Evolutionary conservation across 2,797 vertebrate species (phyloP), one percentile per base, ranked within the genome.

Genomic region (Martes flavigula): DNA sequence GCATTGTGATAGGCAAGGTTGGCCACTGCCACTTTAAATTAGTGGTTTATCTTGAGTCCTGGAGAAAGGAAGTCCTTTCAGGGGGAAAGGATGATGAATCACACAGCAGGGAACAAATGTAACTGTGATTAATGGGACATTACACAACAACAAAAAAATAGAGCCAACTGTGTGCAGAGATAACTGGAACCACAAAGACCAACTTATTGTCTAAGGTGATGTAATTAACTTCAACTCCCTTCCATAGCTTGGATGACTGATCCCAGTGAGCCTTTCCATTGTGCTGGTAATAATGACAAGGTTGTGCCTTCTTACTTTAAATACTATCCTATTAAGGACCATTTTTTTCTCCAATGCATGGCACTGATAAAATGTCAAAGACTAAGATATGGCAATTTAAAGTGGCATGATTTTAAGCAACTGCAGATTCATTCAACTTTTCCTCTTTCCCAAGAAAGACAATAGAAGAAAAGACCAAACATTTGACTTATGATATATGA

Each of bases 51-150:
- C 98, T 98, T 72, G 98, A 99, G 98, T 97, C 97, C 96, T 98
- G 97, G 98, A 98, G 98, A 98, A 98, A 97, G 93, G 97, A 98
- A 98, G 97, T 94, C 97, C 96, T 98, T 98, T 96, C 0, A 79
- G 0, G 89, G 98, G 96, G 98, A 96, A 97, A 98, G 97, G 96
- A 98, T 99, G 99, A 99, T 99, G 99, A 99, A 99, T 99, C 98
- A 98, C 99, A 99, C 98, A 98, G 99, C 99, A 99, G 98, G 98
- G 98, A 98, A 98, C 98, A 98, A 98, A 99, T 99, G 99, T 98
- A 98, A 98, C 98, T 99, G 98, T 99, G 99, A 99, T 99, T 99
- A 99, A 99, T 99, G 99, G 98, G 98, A 97, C 98, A 99, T 98
- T 99, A 98, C 98, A 98, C 97, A 97, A 98, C 99, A 98, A 98